Evolutionary conservation across 2,797 vertebrate species (phyloP).

Genomic region (Setipinna tenuifilis): DNA sequence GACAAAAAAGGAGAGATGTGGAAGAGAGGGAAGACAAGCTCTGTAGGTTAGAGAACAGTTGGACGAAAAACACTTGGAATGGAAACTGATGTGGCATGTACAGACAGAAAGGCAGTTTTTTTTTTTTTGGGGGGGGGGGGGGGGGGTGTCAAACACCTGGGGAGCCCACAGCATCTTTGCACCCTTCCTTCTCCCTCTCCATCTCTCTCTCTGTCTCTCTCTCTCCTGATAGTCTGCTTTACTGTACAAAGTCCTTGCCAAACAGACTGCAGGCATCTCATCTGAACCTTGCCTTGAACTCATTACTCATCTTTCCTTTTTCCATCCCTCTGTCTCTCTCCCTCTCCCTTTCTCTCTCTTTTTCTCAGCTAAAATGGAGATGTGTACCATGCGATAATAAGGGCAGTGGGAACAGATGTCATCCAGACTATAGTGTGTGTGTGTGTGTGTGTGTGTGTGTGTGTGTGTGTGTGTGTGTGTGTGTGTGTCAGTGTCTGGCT

Average conservation of each 20-base stretch:
- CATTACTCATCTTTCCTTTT: conserved; percentile 14
- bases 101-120: neutral
- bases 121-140: no score
- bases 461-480: conserved; percentile 8
- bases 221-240: neutral
- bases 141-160: neutral
- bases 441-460: neutral
- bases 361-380: conserved; percentile 30
- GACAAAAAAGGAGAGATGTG: neutral
- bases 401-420: neutral
- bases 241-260: neutral
- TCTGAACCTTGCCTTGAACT: conserved; percentile 9
- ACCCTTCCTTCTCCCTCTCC: neutral
- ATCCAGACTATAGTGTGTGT: neutral
- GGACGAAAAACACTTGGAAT: neutral
- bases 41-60: neutral
- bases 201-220: neutral
- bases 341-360: neutral
- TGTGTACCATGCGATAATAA: neutral
- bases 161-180: neutral
- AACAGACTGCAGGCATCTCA: neutral
- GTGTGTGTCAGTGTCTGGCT: neutral
- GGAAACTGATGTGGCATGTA: conserved; percentile 1
- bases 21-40: neutral
- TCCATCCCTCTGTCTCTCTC: neutral